A percentile compares a stretch with the other conserved stretches of the same genome.
These are phyloP conservation scores for Collichthys lucidus DNA, from an alignment of 2,113 vertebrate genomes.

Conservation along the genomic window DNA sequence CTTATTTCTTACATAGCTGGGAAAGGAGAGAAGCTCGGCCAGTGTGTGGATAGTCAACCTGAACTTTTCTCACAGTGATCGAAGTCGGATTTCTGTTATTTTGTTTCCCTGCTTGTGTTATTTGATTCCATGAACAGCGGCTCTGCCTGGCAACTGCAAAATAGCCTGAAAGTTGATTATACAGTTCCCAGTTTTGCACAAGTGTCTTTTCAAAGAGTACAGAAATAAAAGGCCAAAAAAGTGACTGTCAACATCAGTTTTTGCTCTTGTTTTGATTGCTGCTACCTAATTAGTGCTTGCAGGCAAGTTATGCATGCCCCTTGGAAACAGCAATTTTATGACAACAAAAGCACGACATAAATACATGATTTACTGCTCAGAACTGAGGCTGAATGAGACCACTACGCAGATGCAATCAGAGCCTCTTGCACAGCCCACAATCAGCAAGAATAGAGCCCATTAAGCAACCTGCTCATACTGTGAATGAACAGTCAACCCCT, in stretches of 20 bases:
- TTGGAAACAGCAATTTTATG: constrained; percentile 22
- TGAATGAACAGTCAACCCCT: constrained; percentile 32
- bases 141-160: constrained; percentile 19
- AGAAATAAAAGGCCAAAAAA: constrained; percentile 34
- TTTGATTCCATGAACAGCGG: constrained; percentile 30
- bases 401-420: constrained; percentile 60
- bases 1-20: background rate
- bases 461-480: constrained; percentile 33
- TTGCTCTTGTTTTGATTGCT: constrained; percentile 28
- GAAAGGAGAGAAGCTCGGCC: background rate
- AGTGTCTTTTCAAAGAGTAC: constrained; percentile 20
- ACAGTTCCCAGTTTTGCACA: background rate
- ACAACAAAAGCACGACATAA: constrained; percentile 19
- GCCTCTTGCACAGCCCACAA: constrained; percentile 45
- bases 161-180: constrained; percentile 37
- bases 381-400: constrained; percentile 19
- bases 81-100: constrained; percentile 18
- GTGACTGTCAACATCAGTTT: constrained; percentile 5
- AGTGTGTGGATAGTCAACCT: background rate
- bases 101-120: constrained; percentile 23
- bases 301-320: background rate
- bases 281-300: constrained; percentile 18
- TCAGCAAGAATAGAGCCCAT: constrained; percentile 58
- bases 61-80: constrained; percentile 16
- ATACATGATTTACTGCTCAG: constrained; percentile 39